A percentile compares a stretch with the other conserved stretches of the same genome.
These are phyloP conservation scores for Prinia subflava DNA, from an alignment of 2,113 vertebrate genomes.

Conservation along the genomic window DNA sequence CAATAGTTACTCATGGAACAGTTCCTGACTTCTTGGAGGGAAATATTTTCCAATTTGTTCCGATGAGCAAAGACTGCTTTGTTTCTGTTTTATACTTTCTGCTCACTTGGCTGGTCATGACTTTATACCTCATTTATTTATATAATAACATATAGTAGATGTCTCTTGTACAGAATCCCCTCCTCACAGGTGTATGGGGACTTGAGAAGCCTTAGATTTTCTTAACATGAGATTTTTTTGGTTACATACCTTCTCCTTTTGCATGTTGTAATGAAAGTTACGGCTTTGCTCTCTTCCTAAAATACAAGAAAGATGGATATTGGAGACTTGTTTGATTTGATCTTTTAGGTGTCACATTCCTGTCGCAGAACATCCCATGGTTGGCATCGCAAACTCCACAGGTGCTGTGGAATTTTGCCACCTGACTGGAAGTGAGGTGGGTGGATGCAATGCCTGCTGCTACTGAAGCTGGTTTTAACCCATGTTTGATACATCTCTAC, in stretches of 20 bases:
- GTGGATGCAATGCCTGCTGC: background rate
- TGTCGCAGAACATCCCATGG: constrained; percentile 73
- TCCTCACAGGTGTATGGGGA: background rate
- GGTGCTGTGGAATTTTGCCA: constrained; percentile 81
- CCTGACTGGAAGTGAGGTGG: constrained; percentile 80
- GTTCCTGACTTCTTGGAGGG: background rate
- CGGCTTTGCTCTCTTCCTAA: background rate
- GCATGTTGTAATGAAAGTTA: background rate
- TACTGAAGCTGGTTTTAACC: background rate
- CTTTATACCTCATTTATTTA: background rate
- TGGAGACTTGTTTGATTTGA: background rate
- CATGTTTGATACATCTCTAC: background rate
- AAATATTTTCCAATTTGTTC: background rate
- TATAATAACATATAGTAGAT: background rate
- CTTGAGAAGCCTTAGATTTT: background rate
- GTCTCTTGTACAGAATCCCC: background rate
- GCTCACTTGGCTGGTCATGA: background rate
- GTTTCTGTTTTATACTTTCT: background rate
- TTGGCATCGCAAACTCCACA: constrained; percentile 82
- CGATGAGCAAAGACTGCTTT: background rate
- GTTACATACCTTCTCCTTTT: background rate
- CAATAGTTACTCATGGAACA: background rate
- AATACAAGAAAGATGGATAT: background rate
- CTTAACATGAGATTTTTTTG: background rate
- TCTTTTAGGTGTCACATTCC: constrained; percentile 85